Evolutionary conservation across 1,140 invertebrate genomes (phyloP).

Genomic region (Leptestheria dahalacensis): DNA sequence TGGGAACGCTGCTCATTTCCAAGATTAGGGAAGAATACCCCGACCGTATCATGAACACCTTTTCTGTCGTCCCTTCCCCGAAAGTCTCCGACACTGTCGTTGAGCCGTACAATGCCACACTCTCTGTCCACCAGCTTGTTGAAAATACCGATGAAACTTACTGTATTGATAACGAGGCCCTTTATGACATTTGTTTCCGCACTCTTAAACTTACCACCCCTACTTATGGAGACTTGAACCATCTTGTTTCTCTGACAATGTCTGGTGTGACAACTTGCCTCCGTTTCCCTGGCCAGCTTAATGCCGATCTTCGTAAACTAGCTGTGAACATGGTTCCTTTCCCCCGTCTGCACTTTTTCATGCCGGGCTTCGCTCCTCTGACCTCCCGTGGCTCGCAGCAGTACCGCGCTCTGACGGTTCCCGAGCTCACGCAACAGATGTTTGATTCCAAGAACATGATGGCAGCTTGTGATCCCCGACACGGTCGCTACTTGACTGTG

Average conservation of each 20-base stretch:
- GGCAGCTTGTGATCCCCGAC: constrained; percentile 41
- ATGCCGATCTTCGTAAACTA: constrained; percentile 81
- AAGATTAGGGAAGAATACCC: constrained; percentile 78
- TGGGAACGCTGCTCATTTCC: constrained; percentile 70
- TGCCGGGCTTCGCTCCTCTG: constrained; percentile 62
- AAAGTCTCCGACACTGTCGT: constrained; percentile 80
- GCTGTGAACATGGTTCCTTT: constrained; percentile 73
- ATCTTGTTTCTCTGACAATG: constrained; percentile 57
- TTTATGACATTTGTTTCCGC: constrained; percentile 54
- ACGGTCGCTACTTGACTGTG: constrained; percentile 42
- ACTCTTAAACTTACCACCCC: constrained; percentile 49
- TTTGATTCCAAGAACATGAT: constrained; percentile 72
- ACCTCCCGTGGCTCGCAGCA: constrained; percentile 72
- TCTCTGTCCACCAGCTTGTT: constrained; percentile 73
- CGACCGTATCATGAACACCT: constrained; percentile 84
- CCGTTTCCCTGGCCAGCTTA: constrained; percentile 62
- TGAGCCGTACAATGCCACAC: constrained; percentile 76
- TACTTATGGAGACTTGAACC: constrained; percentile 49
- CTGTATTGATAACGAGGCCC: constrained; percentile 69
- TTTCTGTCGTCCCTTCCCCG: constrained; percentile 78
- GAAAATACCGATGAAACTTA: constrained; percentile 81
- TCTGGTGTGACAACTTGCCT: constrained; percentile 75
- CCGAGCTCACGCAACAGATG: constrained; percentile 80
- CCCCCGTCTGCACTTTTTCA: constrained; percentile 61
- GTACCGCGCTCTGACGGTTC: constrained; percentile 69